Base-by-base conservation (phyloP, 2,888 invertebrate species). In the Drosophila infuscata region DNA sequence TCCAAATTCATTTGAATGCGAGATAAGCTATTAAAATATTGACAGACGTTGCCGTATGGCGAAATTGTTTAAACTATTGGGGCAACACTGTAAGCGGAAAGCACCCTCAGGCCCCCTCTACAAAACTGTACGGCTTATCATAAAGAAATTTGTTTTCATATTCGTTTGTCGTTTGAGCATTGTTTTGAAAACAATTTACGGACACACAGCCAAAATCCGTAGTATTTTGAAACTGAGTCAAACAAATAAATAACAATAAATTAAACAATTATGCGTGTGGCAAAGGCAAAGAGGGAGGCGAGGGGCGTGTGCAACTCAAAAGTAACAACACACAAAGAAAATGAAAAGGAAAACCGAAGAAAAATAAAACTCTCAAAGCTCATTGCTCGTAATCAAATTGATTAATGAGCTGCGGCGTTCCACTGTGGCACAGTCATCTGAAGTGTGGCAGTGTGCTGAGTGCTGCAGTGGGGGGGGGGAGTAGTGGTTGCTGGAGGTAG, bases 11-110 rank as follows among this genome's bases (percentile, higher is more conserved):
- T 48, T 30, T 61, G 43, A 70, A 54, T 49, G 65, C 63, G 67
- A 66, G 87, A 87, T 87, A 87, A 90, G 87, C 90, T 70, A 88
- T 88, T 73, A 85, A 88, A 87, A 89, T 90, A 89, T 83, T 87
- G 88, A 82, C 77, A 77, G 74, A 60, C 77, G 74, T 60, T 62
- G 71, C 74, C 77, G 58, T 64, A 86, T 87, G 88, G 86, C 88
- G 81, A 87, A 87, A 87, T 89, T 88, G 78, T 86, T 86, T 80
- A 75, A 87, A 83, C 83, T 83, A 78, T 70, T 65, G 54, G 29
- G 38, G 53, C 52, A 58, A 68, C 36, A 51, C 43, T 54, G 52
- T 57, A 33, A 60, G 46, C 68, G 30, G 58, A 38, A 58, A 67
- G 51, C 60, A 36, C 51, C 57, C 17, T 12, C 25, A 1, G 2